Evolutionary conservation across 2,797 vertebrate genomes (phyloP).

Genomic region (Lepus oiostolus): DNA sequence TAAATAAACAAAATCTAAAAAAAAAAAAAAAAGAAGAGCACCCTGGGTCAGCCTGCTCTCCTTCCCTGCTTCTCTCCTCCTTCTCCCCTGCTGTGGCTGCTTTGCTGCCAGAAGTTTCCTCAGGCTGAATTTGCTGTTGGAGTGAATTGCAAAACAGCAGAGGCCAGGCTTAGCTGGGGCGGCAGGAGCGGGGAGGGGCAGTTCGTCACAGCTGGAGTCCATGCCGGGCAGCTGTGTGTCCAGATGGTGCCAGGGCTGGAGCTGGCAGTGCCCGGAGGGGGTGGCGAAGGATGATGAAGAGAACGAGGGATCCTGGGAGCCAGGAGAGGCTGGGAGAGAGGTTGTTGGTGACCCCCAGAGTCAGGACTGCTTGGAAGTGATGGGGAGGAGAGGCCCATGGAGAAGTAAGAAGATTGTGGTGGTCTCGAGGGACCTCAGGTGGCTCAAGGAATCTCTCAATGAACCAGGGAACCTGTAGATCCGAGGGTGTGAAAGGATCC

Average conservation of each 20-base stretch:
- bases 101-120: constrained; percentile 88
- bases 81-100: constrained; percentile 88
- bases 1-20: too few relatives aligned
- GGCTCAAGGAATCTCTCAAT: too few relatives aligned
- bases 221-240: constrained; percentile 88
- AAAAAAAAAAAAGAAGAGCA: not conserved
- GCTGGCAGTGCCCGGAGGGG: constrained; percentile 88
- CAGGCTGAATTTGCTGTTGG: constrained; percentile 88
- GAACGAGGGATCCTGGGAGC: not conserved
- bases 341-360: not conserved
- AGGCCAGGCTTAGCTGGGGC: constrained; percentile 87
- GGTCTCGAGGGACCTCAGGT: not conserved
- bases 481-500: too few relatives aligned
- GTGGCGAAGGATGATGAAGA: not conserved
- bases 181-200: constrained; percentile 88
- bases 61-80: not conserved
- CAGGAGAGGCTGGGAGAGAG: not conserved
- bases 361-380: not conserved
- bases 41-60: not conserved
- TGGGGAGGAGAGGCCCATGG: not conserved
- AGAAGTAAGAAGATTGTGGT: not conserved
- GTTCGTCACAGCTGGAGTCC: constrained; percentile 88
- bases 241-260: constrained; percentile 92
- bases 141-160: constrained; percentile 87
- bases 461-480: not conserved